These are phyloP conservation scores for Chamaea fasciata DNA, from an alignment of 2,113 vertebrate species.

Conservation along the genomic window DNA sequence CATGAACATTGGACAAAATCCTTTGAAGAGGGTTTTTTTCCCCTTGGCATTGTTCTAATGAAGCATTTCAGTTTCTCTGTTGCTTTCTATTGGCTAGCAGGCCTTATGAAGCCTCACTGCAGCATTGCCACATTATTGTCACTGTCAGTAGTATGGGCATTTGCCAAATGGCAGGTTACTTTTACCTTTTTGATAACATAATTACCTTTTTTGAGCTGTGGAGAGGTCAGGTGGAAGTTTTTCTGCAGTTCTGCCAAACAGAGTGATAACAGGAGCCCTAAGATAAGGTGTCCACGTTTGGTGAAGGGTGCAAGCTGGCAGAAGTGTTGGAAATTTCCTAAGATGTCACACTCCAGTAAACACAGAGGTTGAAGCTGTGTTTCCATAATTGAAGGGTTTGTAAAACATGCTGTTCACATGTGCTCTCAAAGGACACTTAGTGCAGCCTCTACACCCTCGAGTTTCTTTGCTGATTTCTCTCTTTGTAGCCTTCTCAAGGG, in stretches of 20 bases:
- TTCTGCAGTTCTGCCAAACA: not conserved
- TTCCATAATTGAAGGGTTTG: not conserved
- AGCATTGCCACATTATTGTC: rapidly evolving
- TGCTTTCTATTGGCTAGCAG: not conserved
- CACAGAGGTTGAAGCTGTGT: not conserved
- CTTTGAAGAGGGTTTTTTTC: not conserved
- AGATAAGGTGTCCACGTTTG: not conserved
- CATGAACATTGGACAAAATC: not conserved
- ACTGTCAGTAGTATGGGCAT: not conserved
- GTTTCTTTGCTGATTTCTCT: not conserved
- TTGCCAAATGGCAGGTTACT: not conserved
- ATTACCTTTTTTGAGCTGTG: not conserved
- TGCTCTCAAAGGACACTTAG: not conserved
- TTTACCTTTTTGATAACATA: not conserved
- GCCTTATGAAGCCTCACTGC: not conserved
- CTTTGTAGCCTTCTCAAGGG: not conserved
- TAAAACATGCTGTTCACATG: not conserved
- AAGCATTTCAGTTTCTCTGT: not conserved
- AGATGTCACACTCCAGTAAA: not conserved
- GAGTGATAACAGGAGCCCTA: not conserved
- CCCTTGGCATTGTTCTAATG: not conserved
- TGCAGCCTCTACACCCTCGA: rapidly evolving
- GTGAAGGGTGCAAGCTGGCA: not conserved
- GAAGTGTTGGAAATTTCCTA: not conserved
- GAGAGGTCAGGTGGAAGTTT: not conserved